A percentile compares a stretch with the other conserved stretches of the same genome.
Evolutionary conservation across 2,113 vertebrate species (phyloP).

Genomic region (Penelope pileata): DNA sequence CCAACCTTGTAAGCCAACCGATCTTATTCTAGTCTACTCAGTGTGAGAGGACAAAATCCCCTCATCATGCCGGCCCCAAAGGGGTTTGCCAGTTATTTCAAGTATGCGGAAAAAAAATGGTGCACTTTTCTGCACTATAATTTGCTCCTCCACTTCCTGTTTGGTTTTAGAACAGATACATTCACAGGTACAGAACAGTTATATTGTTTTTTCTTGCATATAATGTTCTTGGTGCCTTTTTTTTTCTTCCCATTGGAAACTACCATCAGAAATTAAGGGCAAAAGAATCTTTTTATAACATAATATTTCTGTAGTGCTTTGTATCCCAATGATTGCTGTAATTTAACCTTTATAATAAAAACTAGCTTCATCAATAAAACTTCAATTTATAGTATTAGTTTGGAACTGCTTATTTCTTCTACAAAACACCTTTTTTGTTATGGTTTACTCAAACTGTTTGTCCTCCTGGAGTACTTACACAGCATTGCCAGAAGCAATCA

Average conservation of each 20-base stretch:
- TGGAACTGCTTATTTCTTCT: conserved; percentile 64
- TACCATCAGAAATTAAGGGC: conserved; percentile 32
- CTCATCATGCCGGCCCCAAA: background rate
- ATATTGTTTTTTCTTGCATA: background rate
- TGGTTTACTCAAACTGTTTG: conserved; percentile 50
- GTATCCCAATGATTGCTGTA: conserved; percentile 60
- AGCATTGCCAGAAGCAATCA: conserved; percentile 3
- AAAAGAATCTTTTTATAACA: conserved; percentile 49
- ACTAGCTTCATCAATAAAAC: conserved; percentile 63
- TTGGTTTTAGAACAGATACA: conserved; percentile 16
- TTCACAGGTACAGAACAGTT: background rate
- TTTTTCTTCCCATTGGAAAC: conserved; percentile 34
- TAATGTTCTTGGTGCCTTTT: background rate
- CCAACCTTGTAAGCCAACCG: background rate
- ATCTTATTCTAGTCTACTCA: background rate
- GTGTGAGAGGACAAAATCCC: background rate
- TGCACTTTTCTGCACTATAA: background rate
- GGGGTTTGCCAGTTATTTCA: background rate
- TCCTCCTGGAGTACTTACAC: background rate
- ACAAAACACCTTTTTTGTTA: conserved; percentile 49
- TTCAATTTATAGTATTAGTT: conserved; percentile 68
- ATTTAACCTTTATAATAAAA: conserved; percentile 74
- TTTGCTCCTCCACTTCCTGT: background rate
- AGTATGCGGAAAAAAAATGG: background rate
- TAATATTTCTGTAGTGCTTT: conserved; percentile 53